A percentile compares a stretch with the other conserved stretches of the same genome.
phyloP scores from a whole-genome alignment of 2,888 invertebrate genomes.

The Fragum fragum region DNA sequence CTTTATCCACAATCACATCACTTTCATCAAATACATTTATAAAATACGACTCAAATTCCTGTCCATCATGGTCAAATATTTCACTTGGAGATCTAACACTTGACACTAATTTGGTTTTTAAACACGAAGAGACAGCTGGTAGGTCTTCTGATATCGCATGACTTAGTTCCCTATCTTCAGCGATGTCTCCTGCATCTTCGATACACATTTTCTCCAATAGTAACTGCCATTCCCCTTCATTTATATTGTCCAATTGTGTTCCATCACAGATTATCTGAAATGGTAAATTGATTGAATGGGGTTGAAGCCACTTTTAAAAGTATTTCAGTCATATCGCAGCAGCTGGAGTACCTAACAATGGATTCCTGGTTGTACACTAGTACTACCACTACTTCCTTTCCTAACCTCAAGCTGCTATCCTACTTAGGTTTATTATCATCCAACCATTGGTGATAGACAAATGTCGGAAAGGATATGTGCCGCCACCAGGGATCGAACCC shows the following conservation, averaged over 20 bases:
- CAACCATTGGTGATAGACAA: no score
- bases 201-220: conserved; percentile 35
- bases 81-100: neutral
- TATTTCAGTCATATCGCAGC: no score
- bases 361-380: no score
- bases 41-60: conserved; percentile 69
- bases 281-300: no score
- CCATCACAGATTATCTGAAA: neutral
- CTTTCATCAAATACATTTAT: conserved; percentile 80
- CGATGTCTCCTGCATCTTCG: conserved; percentile 36
- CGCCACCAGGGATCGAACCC: no score
- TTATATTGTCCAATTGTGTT: neutral
- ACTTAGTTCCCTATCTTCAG: neutral
- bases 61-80: neutral
- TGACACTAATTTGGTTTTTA: conserved; percentile 22
- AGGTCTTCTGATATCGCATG: conserved; percentile 41
- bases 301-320: no score
- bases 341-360: no score
- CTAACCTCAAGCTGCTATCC: no score
- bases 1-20: conserved; percentile 33
- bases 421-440: no score
- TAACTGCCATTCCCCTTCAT: neutral
- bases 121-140: conserved; percentile 30
- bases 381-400: no score
- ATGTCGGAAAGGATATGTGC: no score